Base-by-base conservation (phyloP, 2,797 vertebrate genomes). In the Myotis myotis region DNA sequence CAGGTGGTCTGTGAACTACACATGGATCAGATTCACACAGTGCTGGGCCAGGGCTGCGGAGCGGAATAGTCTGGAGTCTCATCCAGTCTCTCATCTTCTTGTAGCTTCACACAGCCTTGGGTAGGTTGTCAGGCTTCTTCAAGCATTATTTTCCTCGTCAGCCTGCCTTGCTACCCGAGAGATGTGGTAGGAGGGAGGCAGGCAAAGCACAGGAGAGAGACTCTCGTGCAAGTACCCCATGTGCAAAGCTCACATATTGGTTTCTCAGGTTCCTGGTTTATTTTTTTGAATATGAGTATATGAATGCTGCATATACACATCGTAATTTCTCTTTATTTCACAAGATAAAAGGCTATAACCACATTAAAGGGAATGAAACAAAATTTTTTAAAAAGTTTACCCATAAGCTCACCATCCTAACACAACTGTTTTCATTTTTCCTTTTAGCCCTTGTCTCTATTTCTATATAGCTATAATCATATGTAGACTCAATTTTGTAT, bases 351-450 rank as follows among this genome's bases (percentile, higher is more conserved):
- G 85, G 64, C 82, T 92, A 4, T 66, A 85, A 86, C 95, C 93
- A 92, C 74, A 93, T 72, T 83, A 94, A 97, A 95, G 71, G 53
- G 75, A 90, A 66, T 57, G 88, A 91, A 91, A 87, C 55, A 79
- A 85, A 93, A 87, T 30, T 60, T 60, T 30, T 30, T 38, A 84
- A 87, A 85, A 62, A n/a, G 30, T 60, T 89, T 33, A 92, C 51
- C 74, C 71, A 25, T n/a, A 49, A 83, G 47, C 78, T 91, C 15
- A 17, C 33, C 82, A 64, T 75, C 79, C 74, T 76, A 51, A 78
- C 85, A 96, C 96, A 95, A 95, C 49, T 92, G 95, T 96, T 96
- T 97, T 83, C 89, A 83, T 95, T 94, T 97, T 93, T 88, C 90
- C 74, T 87, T 71, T 78, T 80, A 94, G 70, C 47, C 62, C 74